Evolutionary conservation across 2,113 vertebrate genomes (phyloP).

Genomic region (Excalfactoria chinensis): DNA sequence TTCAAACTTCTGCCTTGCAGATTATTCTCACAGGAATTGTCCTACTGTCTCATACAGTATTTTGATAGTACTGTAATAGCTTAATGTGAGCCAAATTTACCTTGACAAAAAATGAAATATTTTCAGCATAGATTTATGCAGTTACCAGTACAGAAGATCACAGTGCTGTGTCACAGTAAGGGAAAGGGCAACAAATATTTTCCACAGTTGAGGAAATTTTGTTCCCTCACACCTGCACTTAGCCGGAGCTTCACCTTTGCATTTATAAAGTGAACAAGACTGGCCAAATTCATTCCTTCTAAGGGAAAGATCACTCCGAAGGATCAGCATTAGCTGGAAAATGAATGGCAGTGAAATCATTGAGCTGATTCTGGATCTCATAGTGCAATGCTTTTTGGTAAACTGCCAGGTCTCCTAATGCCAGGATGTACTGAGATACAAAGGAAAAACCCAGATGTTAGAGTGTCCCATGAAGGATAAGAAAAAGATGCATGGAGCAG

Average conservation of each 20-base stretch:
- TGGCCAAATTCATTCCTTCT: neutral
- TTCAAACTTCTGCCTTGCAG: slow-evolving; percentile 36
- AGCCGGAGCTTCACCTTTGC: neutral
- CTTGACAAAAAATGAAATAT: slow-evolving; percentile 22
- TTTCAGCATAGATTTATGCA: slow-evolving; percentile 20
- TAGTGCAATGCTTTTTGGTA: neutral
- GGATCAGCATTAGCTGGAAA: neutral
- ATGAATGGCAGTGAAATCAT: neutral
- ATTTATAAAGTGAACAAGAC: neutral
- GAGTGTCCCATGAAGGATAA: neutral
- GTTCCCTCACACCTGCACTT: neutral
- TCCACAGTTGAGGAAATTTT: neutral
- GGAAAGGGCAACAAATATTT: neutral
- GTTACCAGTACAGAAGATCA: neutral
- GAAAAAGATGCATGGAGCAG: neutral
- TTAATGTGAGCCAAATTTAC: neutral
- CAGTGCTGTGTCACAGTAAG: neutral
- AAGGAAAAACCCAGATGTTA: slow-evolving; percentile 39
- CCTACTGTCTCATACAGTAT: slow-evolving; percentile 53
- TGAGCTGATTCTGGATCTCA: neutral
- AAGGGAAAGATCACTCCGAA: neutral
- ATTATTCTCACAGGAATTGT: slow-evolving; percentile 44
- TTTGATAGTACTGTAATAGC: slow-evolving; percentile 48
- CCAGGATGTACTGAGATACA: neutral
- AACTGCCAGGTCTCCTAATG: neutral